Base-by-base conservation (phyloP, 2,113 vertebrate genomes). In the Rhynchopsitta pachyrhyncha region DNA sequence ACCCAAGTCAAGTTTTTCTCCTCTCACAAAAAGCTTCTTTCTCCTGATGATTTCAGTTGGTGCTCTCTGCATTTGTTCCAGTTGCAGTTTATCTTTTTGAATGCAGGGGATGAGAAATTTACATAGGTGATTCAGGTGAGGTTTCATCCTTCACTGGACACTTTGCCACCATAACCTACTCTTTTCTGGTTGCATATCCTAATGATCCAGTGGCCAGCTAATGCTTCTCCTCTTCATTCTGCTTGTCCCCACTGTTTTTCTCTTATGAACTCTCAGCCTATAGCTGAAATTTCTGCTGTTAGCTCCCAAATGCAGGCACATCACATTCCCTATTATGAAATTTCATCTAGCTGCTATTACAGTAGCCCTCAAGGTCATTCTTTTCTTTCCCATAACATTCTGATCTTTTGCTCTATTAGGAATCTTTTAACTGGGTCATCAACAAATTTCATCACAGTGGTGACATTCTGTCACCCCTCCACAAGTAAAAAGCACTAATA, bases 391-490 rank as follows among this genome's bases (percentile, higher is more conserved):
- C 33, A 29, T 19, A 89, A 86, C 35, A 60, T 17, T 50, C 57
- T 55, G 31, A 75, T 87, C 69, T 86, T 91, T 86, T 64, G 18
- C 52, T 67, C 29, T 55, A 63, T 70, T 92, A 94, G 70, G 44
- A 88, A 78, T 75, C 77, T 75, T 78, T 86, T 89, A 92, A 90
- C 74, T 52, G 39, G 84, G 73, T 92, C 93, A 84, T 82, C 86
- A 84, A 91, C 69, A 82, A 75, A 89, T 82, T 93, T 84, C 66
- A 92, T 85, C 78, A 91, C 1, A 91, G 77, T 3, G 0, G 83
- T 69, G 93, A 96, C 81, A 89, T 84, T 88, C 76, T 84, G 69
- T 69, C 87, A 95, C 74, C 62, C 66, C 44, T 73, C 41, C 83
- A 82, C 66, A 44, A 81, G 80, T 50, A 79, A 90, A 90, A 95